These are phyloP conservation scores for Macrochelys suwanniensis DNA, from an alignment of 2,797 vertebrate species.

Conservation along the genomic window DNA sequence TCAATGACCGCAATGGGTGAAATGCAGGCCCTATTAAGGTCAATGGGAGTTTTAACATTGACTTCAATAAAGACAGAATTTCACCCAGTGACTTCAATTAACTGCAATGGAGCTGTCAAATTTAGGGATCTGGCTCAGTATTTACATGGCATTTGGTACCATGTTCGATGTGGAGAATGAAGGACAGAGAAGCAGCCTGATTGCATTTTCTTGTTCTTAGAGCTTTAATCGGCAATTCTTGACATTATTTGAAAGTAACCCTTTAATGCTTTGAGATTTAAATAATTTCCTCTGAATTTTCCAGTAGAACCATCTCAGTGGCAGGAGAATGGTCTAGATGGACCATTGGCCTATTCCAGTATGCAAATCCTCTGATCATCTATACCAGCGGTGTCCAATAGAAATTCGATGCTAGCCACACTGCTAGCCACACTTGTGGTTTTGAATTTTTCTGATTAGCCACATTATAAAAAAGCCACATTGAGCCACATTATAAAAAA, in stretches of 20 bases:
- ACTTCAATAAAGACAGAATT: background rate
- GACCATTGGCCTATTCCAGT: slow-evolving; percentile 14
- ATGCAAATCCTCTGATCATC: background rate
- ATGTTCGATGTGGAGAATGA: background rate
- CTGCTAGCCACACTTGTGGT: too few relatives aligned
- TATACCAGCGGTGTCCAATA: background rate
- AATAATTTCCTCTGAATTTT: slow-evolving; percentile 56
- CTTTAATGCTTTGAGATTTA: slow-evolving; percentile 70
- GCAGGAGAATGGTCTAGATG: slow-evolving; percentile 3
- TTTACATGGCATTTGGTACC: slow-evolving; percentile 22
- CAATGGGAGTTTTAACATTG: background rate
- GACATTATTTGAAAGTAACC: slow-evolving; percentile 10
- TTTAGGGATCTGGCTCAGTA: background rate
- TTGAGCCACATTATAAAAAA: too few relatives aligned
- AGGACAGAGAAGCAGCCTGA: slow-evolving; percentile 13
- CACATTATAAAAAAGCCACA: too few relatives aligned
- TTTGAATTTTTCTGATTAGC: too few relatives aligned
- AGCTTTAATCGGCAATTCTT: slow-evolving; percentile 66
- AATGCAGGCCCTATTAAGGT: background rate
- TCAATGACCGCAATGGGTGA: background rate
- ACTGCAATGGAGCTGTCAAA: slow-evolving; percentile 32
- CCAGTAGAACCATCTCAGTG: slow-evolving; percentile 37
- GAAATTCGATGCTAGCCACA: too few relatives aligned
- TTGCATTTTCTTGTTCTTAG: slow-evolving; percentile 25
- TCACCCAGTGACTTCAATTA: slow-evolving; percentile 28